phyloP scores from a whole-genome alignment of 2,888 invertebrate genomes.

The Bruchidius siliquastri region DNA sequence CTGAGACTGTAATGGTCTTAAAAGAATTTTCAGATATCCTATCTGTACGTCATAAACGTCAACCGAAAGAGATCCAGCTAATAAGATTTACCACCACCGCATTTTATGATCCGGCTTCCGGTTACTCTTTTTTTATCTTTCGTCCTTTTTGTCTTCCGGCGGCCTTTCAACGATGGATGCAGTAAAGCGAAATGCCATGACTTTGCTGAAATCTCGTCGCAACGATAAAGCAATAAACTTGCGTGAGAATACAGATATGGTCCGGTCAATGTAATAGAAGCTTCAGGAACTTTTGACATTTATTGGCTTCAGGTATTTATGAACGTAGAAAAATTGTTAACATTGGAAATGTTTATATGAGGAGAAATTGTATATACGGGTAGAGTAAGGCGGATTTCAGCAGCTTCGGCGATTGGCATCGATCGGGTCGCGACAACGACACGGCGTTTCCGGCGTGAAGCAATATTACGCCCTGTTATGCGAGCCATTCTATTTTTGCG shows the following conservation, averaged over 20 bases:
- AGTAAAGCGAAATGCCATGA: not conserved
- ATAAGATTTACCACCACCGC: not conserved
- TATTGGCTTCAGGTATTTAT: too few relatives aligned
- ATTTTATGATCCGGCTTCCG: not conserved
- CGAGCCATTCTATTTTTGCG: too few relatives aligned
- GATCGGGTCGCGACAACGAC: too few relatives aligned
- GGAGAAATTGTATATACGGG: too few relatives aligned
- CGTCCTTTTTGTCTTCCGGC: not conserved
- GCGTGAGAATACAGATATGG: not conserved
- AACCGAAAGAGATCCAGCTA: not conserved
- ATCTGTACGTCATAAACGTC: not conserved
- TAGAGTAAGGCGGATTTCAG: too few relatives aligned
- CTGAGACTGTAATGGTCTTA: not conserved
- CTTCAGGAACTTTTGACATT: too few relatives aligned
- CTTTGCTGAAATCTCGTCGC: not conserved
- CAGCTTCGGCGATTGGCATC: too few relatives aligned
- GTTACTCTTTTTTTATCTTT: not conserved
- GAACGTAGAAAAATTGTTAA: too few relatives aligned
- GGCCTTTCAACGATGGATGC: not conserved
- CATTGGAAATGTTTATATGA: too few relatives aligned
- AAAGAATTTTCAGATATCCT: not conserved
- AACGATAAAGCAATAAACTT: not conserved
- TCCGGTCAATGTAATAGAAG: not conserved
- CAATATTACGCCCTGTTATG: too few relatives aligned
- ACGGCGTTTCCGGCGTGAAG: too few relatives aligned